These are phyloP conservation scores for Bergia puertoricense DNA, from an alignment of 92 coral and sea anemone genomes.

Conservation along the genomic window DNA sequence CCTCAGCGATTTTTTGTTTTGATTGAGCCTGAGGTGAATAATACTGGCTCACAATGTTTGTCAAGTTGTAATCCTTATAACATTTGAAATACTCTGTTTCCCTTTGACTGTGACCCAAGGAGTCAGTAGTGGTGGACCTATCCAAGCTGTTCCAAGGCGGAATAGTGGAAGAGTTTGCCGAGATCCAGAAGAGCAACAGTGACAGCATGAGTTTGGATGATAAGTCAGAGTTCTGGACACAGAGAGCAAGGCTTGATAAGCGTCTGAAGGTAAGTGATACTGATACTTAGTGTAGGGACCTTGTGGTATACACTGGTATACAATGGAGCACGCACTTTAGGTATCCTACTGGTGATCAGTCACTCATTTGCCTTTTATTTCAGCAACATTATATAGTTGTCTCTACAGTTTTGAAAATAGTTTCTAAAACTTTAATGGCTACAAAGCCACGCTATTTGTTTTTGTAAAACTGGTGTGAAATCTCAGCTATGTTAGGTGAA, in stretches of 20 bases:
- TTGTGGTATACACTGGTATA: no score
- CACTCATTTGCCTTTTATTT: no score
- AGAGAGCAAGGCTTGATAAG: conserved; percentile 68
- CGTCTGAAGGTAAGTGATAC: conserved; percentile 60
- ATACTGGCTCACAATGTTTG: not conserved
- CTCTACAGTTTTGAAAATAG: no score
- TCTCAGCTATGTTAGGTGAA: no score
- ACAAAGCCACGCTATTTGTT: not conserved
- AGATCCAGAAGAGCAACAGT: conserved; percentile 67
- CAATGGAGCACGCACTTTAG: no score
- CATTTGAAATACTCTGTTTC: not conserved
- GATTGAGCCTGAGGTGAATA: not conserved
- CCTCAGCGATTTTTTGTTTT: no score
- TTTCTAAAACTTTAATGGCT: not conserved
- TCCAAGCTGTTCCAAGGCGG: conserved; percentile 70
- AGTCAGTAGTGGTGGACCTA: conserved; percentile 68
- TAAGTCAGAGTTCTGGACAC: conserved; percentile 80
- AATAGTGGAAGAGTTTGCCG: conserved; percentile 73
- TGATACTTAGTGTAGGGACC: no score
- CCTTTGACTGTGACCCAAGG: conserved; percentile 39
- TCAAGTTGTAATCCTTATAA: not conserved
- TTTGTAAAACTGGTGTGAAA: no score
- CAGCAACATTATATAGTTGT: no score
- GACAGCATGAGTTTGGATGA: conserved; percentile 66
- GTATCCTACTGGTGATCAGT: no score